Percentiles rank a stretch among this genome's conserved stretches.
Conservation (phyloP, 1,140 invertebrate genomes). For the Drosophila bipectinata region DNA sequence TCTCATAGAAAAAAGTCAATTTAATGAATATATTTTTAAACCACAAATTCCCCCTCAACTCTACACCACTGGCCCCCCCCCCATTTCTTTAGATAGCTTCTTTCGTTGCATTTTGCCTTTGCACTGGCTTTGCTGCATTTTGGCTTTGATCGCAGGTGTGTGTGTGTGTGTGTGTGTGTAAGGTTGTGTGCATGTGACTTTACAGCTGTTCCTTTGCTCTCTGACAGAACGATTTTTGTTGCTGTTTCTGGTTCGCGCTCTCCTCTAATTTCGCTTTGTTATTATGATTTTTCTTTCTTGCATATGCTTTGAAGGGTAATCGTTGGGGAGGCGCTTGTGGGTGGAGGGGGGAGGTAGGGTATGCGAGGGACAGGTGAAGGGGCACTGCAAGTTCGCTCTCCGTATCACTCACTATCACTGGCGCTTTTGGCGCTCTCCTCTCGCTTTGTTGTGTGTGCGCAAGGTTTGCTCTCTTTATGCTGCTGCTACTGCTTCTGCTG, state of each 20-base stretch:
- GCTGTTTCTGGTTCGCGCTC: conserved; percentile 27
- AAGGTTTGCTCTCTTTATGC: conserved; percentile 24
- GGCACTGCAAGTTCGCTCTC: conserved; percentile 22
- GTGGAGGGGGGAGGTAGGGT: conserved; percentile 26
- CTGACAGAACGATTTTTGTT: conserved; percentile 63
- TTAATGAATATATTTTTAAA: neutral
- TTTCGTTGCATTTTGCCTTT: conserved; percentile 13
- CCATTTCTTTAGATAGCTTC: conserved; percentile 6
- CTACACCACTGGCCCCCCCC: no score
- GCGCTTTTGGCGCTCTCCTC: conserved; percentile 16
- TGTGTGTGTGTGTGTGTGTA: neutral
- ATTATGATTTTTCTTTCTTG: conserved; percentile 72
- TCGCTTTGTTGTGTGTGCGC: conserved; percentile 17
- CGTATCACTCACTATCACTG: conserved; percentile 23
- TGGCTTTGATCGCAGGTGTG: conserved; percentile 3
- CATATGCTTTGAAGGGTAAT: conserved; percentile 47
- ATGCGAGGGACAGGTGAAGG: conserved; percentile 8
- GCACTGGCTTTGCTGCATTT: conserved; percentile 8
- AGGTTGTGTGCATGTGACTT: conserved; percentile 1
- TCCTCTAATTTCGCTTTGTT: conserved; percentile 68
- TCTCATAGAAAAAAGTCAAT: neutral
- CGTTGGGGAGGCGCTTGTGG: neutral
- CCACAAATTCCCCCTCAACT: neutral
- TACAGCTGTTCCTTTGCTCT: conserved; percentile 49
- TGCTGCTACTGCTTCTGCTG: conserved; percentile 21